Conservation (phyloP, 2,888 invertebrate species). For the Ecliptopera silaceata region DNA sequence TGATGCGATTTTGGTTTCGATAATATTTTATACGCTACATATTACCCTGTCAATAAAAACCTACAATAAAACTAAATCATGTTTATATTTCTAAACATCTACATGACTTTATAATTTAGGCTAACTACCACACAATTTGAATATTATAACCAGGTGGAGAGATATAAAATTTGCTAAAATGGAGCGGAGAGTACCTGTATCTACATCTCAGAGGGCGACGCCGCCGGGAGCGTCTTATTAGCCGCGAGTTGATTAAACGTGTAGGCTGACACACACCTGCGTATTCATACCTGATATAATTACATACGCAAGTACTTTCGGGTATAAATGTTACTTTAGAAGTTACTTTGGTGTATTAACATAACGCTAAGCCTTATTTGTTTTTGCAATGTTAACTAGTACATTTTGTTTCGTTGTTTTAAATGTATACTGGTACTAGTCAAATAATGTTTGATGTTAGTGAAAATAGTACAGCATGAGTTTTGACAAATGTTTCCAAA, state of each 20-base stretch:
- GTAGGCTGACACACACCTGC: conserved; percentile 20
- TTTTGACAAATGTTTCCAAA: not conserved
- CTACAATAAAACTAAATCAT: too few species aligned
- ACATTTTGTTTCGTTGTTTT: too few species aligned
- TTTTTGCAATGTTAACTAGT: too few species aligned
- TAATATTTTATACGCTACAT: too few species aligned
- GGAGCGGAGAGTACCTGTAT: not conserved
- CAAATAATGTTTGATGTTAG: not conserved
- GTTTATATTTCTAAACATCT: not conserved
- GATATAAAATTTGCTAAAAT: not conserved
- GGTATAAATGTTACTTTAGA: conserved; percentile 19
- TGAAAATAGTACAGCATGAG: not conserved
- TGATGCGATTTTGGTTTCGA: too few species aligned
- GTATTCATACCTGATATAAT: conserved; percentile 30
- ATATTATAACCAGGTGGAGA: not conserved
- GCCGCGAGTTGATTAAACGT: conserved; percentile 47
- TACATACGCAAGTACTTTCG: conserved; percentile 19
- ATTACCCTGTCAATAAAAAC: too few species aligned
- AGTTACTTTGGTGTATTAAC: not conserved
- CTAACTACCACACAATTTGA: not conserved
- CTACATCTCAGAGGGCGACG: not conserved
- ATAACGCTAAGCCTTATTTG: too few species aligned
- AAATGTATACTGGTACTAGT: too few species aligned
- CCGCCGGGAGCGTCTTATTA: conserved; percentile 41
- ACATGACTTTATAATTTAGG: too few species aligned